Evolutionary conservation across 2,113 vertebrate species (phyloP), one percentile per base, ranked within the genome.

Genomic region (Vulpes ferrilata): DNA sequence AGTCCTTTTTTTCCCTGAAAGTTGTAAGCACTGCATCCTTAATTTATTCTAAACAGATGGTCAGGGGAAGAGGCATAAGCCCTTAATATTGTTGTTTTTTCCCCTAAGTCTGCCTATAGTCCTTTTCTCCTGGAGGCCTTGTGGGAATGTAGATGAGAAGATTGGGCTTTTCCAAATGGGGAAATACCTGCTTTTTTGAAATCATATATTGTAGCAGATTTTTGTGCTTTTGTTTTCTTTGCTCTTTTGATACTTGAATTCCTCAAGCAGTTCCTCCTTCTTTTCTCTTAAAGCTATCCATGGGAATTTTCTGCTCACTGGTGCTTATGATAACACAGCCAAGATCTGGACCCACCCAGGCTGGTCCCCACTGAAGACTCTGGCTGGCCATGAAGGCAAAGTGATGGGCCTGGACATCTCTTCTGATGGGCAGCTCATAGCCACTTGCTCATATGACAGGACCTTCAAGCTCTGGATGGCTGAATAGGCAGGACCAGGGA

Each of bases 401-500:
- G 99, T 99, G 95, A 99, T 99, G 99, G 99, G 99, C 3, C 97
- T 99, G 17, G 99, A 99, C 74, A 98, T 99, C 93, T 99, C 99
- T 32, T 99, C 99, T 0, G 99, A 99, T 0, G 99, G 99, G 7
- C 99, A 99, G 71, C 99, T 99, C 71, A 99, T 99, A 74, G 99
- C 99, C 6, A 99, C 99, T 32, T 99, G 99, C 97, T 99, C 99
- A 4, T 99, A 99, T 0, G 99, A 99, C 98, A 99, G 99, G 88
- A 99, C 99, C 98, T 99, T 99, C 98, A 99, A 99, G 98, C 99
- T 99, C 25, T 99, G 99, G 99, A 98, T 99, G 97, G 99, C 99
- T 0, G 99, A 99, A 89, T 99, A 99, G 98, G 60, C 83, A 79
- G 35, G 59, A 51, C 84, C 17, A 0, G 53, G 53, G 81, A 43